Evolutionary conservation across 2,888 invertebrate species (phyloP).

Genomic region (Arenicola marina): DNA sequence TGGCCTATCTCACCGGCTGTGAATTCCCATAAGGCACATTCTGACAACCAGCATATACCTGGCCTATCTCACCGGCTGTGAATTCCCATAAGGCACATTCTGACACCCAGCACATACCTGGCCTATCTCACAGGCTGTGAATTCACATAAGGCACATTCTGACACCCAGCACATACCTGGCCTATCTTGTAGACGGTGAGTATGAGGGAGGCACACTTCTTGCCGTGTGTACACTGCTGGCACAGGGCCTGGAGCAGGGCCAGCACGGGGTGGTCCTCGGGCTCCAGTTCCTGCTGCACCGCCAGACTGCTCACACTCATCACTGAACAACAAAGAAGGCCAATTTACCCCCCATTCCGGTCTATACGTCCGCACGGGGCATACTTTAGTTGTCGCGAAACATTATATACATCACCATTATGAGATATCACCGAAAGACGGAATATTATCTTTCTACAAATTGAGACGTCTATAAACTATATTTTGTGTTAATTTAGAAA

Average conservation of each 20-base stretch:
- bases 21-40: no score
- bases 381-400: no score
- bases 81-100: no score
- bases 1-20: no score
- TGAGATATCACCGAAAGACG: not conserved
- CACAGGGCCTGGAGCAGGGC: constrained; percentile 43
- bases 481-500: no score
- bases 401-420: not conserved
- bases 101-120: constrained; percentile 44
- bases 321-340: constrained; percentile 2
- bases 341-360: no score
- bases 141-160: constrained; percentile 47
- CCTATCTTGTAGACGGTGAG: constrained; percentile 51
- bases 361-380: no score
- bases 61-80: no score
- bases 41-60: no score
- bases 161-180: constrained; percentile 40
- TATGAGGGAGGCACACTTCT: constrained; percentile 45
- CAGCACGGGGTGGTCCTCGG: constrained; percentile 6
- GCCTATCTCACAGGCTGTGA: constrained; percentile 50
- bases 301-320: constrained; percentile 6
- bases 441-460: no score
- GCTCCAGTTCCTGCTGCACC: constrained; percentile 2
- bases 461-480: no score
- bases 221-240: constrained; percentile 40